Evolutionary conservation across 2,888 invertebrate species (phyloP).

Genomic region (Glaucopsyche alexis): DNA sequence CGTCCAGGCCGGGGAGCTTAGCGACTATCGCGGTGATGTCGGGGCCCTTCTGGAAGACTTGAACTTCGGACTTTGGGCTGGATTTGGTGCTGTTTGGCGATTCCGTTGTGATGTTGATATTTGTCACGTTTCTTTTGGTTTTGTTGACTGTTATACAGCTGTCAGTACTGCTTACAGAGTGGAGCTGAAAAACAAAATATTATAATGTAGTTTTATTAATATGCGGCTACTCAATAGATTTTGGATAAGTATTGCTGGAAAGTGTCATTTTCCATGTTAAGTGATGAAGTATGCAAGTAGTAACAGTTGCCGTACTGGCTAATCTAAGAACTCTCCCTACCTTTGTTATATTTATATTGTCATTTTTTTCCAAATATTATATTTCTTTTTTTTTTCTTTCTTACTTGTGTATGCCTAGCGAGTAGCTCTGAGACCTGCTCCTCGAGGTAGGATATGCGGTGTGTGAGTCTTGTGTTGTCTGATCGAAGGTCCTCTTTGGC

Average conservation of each 20-base stretch:
- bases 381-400: too few relatives aligned
- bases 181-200: conserved; percentile 52
- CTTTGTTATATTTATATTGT: too few relatives aligned
- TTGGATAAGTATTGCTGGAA: too few relatives aligned
- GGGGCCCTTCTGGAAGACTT: conserved; percentile 89
- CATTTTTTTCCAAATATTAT: too few relatives aligned
- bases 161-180: conserved; percentile 62
- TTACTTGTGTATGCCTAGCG: conserved; percentile 63
- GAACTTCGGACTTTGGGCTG: conserved; percentile 76
- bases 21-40: conserved; percentile 88
- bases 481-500: conserved; percentile 83
- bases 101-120: conserved; percentile 84
- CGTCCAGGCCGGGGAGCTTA: conserved; percentile 80
- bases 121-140: conserved; percentile 83
- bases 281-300: too few relatives aligned
- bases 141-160: conserved; percentile 78
- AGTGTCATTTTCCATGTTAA: too few relatives aligned
- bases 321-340: too few relatives aligned
- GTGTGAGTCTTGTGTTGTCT: conserved; percentile 91
- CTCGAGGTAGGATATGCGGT: conserved; percentile 93
- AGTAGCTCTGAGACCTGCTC: conserved; percentile 88
- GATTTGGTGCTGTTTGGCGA: conserved; percentile 54
- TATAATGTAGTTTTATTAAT: background rate
- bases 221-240: too few relatives aligned
- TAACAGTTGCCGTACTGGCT: too few relatives aligned